These are phyloP conservation scores for Chrysoperla carnea DNA, from an alignment of 1,140 invertebrate species.

Conservation along the genomic window DNA sequence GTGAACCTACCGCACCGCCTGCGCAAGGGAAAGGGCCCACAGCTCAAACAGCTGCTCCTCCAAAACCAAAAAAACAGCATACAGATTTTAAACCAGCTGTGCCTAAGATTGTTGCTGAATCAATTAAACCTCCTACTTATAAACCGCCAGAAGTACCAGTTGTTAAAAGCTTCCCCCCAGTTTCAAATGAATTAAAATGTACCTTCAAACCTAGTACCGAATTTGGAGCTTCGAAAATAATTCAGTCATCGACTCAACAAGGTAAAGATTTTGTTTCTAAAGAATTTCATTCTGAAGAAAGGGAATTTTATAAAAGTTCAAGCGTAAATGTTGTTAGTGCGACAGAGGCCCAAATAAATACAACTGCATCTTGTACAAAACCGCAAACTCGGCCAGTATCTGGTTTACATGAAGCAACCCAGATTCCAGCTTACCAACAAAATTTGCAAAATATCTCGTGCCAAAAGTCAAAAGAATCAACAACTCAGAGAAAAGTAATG, in stretches of 20 bases:
- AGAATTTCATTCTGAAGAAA: no score
- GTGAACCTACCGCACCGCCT: constrained; percentile 6
- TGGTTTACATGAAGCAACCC: constrained; percentile 13
- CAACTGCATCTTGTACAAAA: not conserved
- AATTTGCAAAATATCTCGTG: constrained; percentile 33
- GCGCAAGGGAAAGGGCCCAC: constrained; percentile 20
- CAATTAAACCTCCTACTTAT: constrained; percentile 2
- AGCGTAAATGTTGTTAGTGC: no score
- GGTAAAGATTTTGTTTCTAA: constrained; percentile 11
- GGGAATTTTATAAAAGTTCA: no score
- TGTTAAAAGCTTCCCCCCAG: constrained; percentile 17
- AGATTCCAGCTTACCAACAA: constrained; percentile 38
- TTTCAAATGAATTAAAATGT: constrained; percentile 21
- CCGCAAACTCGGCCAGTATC: constrained; percentile 3
- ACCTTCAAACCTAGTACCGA: constrained; percentile 6
- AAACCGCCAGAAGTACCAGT: not conserved
- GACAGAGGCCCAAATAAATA: no score
- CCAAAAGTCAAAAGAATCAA: constrained; percentile 26
- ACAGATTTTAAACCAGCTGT: no score
- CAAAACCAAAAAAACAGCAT: no score
- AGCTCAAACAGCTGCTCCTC: constrained; percentile 28
- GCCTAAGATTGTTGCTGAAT: constrained; percentile 7
- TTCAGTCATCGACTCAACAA: constrained; percentile 5
- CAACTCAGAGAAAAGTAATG: constrained; percentile 18
- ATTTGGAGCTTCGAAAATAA: not conserved